A percentile compares a stretch with the other conserved stretches of the same genome.
Conservation (phyloP, 2,888 invertebrate genomes). For the Drosophila putrida region DNA sequence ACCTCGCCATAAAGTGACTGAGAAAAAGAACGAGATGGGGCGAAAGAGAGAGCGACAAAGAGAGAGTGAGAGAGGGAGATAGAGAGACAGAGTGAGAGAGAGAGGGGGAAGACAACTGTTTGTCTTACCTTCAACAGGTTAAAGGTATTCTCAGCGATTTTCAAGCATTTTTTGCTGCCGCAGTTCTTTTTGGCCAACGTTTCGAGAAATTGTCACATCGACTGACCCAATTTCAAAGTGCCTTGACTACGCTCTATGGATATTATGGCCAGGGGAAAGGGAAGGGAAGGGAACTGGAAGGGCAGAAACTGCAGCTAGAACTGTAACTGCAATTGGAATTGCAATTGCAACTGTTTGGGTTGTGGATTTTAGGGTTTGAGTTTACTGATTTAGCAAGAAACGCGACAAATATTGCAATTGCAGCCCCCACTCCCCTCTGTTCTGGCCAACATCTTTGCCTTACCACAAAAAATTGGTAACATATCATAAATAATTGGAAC, state of each 20-base stretch:
- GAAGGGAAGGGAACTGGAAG: neutral
- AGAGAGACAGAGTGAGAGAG: neutral
- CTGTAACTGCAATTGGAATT: slow-evolving; percentile 12
- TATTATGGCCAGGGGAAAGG: neutral
- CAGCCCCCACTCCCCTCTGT: slow-evolving; percentile 12
- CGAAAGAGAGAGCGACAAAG: slow-evolving; percentile 4
- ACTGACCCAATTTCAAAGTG: slow-evolving; percentile 61
- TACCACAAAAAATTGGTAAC: neutral
- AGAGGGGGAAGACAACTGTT: neutral
- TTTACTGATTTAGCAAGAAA: slow-evolving; percentile 76
- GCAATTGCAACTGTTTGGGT: slow-evolving; percentile 22
- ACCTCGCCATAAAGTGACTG: slow-evolving; percentile 34
- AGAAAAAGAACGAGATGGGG: slow-evolving; percentile 2
- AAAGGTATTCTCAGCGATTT: slow-evolving; percentile 54
- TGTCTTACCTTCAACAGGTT: slow-evolving; percentile 16
- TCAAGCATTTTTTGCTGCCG: slow-evolving; percentile 62
- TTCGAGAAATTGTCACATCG: slow-evolving; percentile 64
- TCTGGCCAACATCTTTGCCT: neutral
- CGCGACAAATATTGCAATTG: slow-evolving; percentile 71
- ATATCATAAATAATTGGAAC: slow-evolving; percentile 69
- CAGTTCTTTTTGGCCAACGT: slow-evolving; percentile 47
- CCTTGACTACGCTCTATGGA: slow-evolving; percentile 32
- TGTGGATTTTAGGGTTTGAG: slow-evolving; percentile 39
- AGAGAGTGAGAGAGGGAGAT: neutral
- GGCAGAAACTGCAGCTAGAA: slow-evolving; percentile 6